A percentile compares a stretch with the other conserved stretches of the same genome.
phyloP scores from a whole-genome alignment of 2,888 invertebrate genomes.

The Horisme vitalbata region DNA sequence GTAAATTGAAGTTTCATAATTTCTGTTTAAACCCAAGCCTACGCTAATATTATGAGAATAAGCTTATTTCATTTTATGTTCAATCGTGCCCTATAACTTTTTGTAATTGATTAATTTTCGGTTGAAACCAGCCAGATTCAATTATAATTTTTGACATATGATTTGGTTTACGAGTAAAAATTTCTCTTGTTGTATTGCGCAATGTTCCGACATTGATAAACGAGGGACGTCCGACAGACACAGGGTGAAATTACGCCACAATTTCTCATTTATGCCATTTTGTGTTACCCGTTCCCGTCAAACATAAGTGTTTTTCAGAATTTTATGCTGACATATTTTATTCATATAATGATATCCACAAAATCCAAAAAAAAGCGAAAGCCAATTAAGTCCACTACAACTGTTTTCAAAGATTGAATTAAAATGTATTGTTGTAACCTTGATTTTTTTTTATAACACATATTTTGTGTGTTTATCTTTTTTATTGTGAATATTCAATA shows the following conservation, averaged over 20 bases:
- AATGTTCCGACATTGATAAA: conserved; percentile 53
- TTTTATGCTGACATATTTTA: conserved; percentile 2
- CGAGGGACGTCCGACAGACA: conserved; percentile 40
- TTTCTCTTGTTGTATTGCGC: conserved; percentile 36
- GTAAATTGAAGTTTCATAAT: no score
- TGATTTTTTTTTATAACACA: no score
- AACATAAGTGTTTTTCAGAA: conserved; percentile 18
- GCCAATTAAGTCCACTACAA: no score
- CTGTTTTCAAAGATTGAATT: no score
- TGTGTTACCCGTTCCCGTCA: conserved; percentile 27
- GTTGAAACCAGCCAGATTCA: conserved; percentile 18
- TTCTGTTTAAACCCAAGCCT: no score
- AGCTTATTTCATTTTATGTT: no score
- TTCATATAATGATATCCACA: not conserved
- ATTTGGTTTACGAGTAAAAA: conserved; percentile 38
- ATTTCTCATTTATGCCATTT: conserved; percentile 51
- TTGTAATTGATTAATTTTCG: conserved; percentile 7
- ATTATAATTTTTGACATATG: conserved; percentile 30
- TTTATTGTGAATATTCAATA: not conserved
- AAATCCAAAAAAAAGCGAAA: no score
- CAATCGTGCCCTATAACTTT: no score
- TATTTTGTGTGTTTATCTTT: no score
- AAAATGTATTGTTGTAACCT: no score
- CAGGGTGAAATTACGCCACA: conserved; percentile 40
- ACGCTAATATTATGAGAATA: no score